Conservation (phyloP, 2,113 vertebrate genomes). For the Tyto alba region DNA sequence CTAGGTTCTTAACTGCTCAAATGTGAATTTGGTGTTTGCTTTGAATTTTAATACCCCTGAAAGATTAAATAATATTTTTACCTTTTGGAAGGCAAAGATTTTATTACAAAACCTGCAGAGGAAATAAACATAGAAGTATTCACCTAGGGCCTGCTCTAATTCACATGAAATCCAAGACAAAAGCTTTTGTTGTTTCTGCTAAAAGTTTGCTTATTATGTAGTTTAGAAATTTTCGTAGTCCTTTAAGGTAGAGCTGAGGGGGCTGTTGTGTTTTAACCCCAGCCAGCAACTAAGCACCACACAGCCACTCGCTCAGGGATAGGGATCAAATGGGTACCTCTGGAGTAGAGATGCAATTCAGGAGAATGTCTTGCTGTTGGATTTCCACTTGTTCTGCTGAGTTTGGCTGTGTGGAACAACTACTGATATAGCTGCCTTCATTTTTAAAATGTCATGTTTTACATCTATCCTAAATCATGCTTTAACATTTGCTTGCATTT, state of each 20-base stretch:
- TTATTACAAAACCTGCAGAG: not conserved
- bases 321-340: no score
- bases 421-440: not conserved
- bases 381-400: not conserved
- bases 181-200: not conserved
- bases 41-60: constrained; percentile 3
- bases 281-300: no score
- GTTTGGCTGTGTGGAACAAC: not conserved
- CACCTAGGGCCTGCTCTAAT: not conserved
- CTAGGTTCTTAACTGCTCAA: not conserved
- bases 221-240: not conserved
- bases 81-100: not conserved
- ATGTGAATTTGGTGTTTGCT: constrained; percentile 24
- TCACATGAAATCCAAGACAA: not conserved
- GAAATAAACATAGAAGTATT: constrained; percentile 4
- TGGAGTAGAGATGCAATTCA: not conserved
- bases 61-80: constrained; percentile 47
- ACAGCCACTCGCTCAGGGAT: no score
- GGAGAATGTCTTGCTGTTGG: not conserved
- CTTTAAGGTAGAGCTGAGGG: not conserved
- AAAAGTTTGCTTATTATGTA: not conserved
- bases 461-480: not conserved
- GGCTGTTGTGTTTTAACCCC: no score
- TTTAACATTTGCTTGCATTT: not conserved
- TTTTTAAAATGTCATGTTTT: not conserved